These are phyloP conservation scores for Megaleporinus macrocephalus DNA, from an alignment of 2,113 vertebrate species.

Conservation along the genomic window DNA sequence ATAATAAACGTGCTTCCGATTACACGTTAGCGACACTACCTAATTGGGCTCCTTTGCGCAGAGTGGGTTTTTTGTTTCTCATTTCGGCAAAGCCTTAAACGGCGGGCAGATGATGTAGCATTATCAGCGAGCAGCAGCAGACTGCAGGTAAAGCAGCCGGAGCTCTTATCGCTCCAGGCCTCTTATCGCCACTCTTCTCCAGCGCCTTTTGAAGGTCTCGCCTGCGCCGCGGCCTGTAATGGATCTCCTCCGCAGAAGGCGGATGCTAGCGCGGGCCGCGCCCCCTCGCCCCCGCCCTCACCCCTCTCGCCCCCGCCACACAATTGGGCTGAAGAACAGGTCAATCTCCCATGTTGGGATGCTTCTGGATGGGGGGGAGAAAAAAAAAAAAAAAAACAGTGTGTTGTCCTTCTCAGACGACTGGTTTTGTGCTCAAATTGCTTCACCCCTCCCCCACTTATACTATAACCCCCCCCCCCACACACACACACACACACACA, in stretches of 20 bases:
- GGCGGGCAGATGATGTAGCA: constrained; percentile 34
- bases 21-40: constrained; percentile 37
- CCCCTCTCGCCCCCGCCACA: constrained; percentile 13
- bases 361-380: constrained; percentile 31
- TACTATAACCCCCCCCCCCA: background rate
- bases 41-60: constrained; percentile 29
- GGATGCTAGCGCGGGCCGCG: background rate
- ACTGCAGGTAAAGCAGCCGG: constrained; percentile 40
- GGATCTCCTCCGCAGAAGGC: constrained; percentile 40
- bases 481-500: no score
- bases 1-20: constrained; percentile 47
- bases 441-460: constrained; percentile 36
- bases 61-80: constrained; percentile 23
- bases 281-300: constrained; percentile 39
- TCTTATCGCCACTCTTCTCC: constrained; percentile 52
- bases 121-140: constrained; percentile 40
- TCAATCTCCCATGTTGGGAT: constrained; percentile 49
- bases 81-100: constrained; percentile 22
- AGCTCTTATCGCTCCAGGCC: constrained; percentile 39
- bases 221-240: constrained; percentile 41
- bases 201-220: constrained; percentile 43
- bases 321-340: constrained; percentile 49
- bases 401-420: constrained; percentile 48
- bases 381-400: constrained; percentile 35
- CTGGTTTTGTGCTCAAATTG: constrained; percentile 57